Evolutionary conservation across 2,888 invertebrate species (phyloP).

Genomic region (Myathropa florea): DNA sequence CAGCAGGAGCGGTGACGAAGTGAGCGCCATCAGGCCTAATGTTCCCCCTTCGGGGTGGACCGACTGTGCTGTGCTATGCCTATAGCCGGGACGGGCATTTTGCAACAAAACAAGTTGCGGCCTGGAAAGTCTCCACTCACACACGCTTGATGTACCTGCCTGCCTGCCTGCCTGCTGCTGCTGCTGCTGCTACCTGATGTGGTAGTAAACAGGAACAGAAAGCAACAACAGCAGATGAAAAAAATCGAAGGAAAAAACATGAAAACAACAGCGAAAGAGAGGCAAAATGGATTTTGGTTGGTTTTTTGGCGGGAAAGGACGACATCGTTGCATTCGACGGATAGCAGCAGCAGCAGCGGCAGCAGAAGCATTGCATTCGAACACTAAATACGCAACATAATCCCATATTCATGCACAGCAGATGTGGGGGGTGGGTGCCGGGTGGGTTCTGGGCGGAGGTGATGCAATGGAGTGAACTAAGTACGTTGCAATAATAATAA

Average conservation of each 20-base stretch:
- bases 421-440: neutral
- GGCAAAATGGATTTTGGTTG: conserved; percentile 54
- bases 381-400: conserved; percentile 61
- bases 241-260: neutral
- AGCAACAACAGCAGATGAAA: conserved; percentile 10
- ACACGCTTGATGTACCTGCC: conserved; percentile 36
- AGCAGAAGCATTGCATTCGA: conserved; percentile 15
- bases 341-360: neutral
- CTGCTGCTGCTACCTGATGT: conserved; percentile 58
- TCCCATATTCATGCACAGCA: conserved; percentile 40
- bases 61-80: conserved; percentile 22
- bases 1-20: conserved; percentile 65
- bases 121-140: conserved; percentile 47
- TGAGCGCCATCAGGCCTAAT: conserved; percentile 70
- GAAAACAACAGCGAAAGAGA: conserved; percentile 11
- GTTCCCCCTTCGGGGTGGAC: conserved; percentile 62
- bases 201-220: conserved; percentile 54
- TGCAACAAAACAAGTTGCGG: conserved; percentile 69
- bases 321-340: conserved; percentile 41
- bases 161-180: conserved; percentile 30
- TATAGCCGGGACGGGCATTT: conserved; percentile 41
- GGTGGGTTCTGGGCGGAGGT: conserved; percentile 28
- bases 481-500: conserved; percentile 70
- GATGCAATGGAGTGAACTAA: conserved; percentile 70
- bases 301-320: conserved; percentile 70